These are phyloP conservation scores for Scomber japonicus DNA, from an alignment of 2,113 vertebrate genomes.

Conservation along the genomic window DNA sequence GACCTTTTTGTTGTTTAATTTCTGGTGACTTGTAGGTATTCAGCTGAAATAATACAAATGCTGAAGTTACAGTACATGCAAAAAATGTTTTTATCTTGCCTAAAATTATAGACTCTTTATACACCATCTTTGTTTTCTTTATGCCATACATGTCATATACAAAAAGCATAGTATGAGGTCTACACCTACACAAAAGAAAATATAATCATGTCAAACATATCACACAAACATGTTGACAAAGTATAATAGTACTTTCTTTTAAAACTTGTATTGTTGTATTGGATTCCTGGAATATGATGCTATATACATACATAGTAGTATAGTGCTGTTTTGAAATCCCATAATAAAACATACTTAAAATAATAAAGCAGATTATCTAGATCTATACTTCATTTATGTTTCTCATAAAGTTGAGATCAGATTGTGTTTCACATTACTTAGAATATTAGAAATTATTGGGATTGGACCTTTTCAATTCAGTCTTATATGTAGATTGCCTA, in stretches of 20 bases:
- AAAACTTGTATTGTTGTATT: constrained; percentile 2
- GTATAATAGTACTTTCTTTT: background rate
- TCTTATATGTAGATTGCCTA: constrained; percentile 66
- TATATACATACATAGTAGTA: too few relatives aligned
- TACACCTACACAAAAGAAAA: background rate
- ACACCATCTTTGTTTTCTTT: background rate
- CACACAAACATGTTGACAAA: background rate
- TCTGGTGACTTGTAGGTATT: too few relatives aligned
- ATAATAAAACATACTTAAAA: constrained; percentile 35
- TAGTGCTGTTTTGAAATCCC: constrained; percentile 20
- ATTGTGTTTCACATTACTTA: constrained; percentile 62
- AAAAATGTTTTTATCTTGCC: too few relatives aligned
- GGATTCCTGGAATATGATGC: background rate
- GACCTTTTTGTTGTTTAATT: too few relatives aligned
- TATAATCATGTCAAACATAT: background rate
- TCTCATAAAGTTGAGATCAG: constrained; percentile 50
- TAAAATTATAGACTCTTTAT: background rate
- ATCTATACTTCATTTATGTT: constrained; percentile 60
- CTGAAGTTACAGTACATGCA: too few relatives aligned
- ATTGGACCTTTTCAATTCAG: constrained; percentile 62
- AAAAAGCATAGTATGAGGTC: background rate
- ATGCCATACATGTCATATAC: background rate
- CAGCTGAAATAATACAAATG: too few relatives aligned
- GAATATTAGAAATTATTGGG: constrained; percentile 76
- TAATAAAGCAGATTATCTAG: constrained; percentile 27